Evolutionary conservation across 2,113 vertebrate species (phyloP).

Genomic region (Trogon surrucura): DNA sequence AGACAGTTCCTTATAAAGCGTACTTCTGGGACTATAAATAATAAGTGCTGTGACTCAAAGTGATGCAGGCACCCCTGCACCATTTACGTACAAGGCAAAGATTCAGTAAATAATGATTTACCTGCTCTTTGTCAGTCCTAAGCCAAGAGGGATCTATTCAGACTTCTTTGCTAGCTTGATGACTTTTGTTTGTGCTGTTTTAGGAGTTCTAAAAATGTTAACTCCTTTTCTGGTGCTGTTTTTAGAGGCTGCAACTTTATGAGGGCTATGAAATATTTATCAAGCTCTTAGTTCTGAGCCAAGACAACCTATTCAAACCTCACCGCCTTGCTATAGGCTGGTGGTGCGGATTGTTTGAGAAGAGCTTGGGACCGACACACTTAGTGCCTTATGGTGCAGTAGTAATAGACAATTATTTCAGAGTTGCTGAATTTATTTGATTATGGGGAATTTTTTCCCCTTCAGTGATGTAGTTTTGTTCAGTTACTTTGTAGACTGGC

Average conservation of each 20-base stretch:
- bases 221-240: not conserved
- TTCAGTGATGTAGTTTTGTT: not conserved
- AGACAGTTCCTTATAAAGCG: not conserved
- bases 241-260: not conserved
- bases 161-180: not conserved
- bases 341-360: not conserved
- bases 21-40: constrained; percentile 47
- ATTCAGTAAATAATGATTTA: constrained; percentile 23
- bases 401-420: not conserved
- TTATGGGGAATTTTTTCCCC: not conserved
- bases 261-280: constrained; percentile 22
- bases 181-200: not conserved
- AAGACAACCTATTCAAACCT: not conserved
- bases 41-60: constrained; percentile 13
- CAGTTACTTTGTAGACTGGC: not conserved
- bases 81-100: not conserved
- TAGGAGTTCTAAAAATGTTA: not conserved
- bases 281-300: not conserved
- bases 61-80: not conserved
- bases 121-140: not conserved
- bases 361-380: not conserved
- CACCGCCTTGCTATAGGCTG: not conserved
- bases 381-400: not conserved
- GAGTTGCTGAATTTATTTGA: not conserved
- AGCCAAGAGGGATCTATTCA: not conserved